Percentiles rank a stretch among this genome's conserved stretches.
Conservation (phyloP, 2,113 vertebrate species). For the Ascaphus truei region DNA sequence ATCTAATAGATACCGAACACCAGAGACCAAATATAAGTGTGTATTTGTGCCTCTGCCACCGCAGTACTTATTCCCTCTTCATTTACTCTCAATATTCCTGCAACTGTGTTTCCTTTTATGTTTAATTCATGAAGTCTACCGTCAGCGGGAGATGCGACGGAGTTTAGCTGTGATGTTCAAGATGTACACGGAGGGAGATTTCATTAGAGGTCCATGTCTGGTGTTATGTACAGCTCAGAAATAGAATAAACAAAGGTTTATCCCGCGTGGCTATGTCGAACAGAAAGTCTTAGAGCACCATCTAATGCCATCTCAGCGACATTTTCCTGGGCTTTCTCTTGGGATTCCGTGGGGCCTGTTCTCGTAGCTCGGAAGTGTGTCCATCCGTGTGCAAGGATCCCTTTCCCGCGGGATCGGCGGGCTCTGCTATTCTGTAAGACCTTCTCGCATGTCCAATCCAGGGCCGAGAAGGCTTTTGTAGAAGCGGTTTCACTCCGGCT, state of each 20-base stretch:
- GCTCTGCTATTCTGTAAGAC: too few species aligned
- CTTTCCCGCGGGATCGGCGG: too few species aligned
- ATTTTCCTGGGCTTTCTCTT: too few species aligned
- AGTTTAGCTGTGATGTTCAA: neutral
- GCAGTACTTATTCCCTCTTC: neutral
- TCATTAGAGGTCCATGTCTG: constrained; percentile 2
- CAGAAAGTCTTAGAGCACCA: neutral
- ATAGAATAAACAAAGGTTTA: neutral
- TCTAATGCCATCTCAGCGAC: neutral
- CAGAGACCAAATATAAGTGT: neutral
- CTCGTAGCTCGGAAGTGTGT: too few species aligned
- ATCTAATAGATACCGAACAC: too few species aligned
- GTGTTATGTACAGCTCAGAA: neutral
- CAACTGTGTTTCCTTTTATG: neutral
- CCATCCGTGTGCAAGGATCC: too few species aligned
- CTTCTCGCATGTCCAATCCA: too few species aligned
- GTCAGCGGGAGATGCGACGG: neutral
- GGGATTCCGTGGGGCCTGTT: too few species aligned
- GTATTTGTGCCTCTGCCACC: neutral
- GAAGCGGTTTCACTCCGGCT: too few species aligned
- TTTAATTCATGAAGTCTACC: constrained; percentile 8
- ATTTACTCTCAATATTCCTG: constrained; percentile 1
- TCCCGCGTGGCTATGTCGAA: neutral
- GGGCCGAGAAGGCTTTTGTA: too few species aligned
- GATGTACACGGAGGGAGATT: neutral